Evolutionary conservation across 2,888 invertebrate genomes (phyloP), one percentile per base, ranked within the genome.

Genomic region (Carpatolechia fugitivella): DNA sequence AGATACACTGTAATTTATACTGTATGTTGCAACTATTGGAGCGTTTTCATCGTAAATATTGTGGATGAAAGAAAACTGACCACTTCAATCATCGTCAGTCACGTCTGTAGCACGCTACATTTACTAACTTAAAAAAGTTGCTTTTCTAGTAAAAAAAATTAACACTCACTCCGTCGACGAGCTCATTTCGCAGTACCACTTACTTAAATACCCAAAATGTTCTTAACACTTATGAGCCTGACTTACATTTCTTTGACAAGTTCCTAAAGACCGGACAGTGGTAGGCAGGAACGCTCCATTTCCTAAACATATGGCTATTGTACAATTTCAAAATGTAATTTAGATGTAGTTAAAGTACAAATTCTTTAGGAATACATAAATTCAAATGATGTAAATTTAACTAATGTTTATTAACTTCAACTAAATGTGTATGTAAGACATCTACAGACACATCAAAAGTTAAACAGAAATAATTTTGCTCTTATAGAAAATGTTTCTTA

Each of bases 1-100:
- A 88, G 86, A 89, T 90, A 90, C 88, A 88, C 89, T 86, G 87
- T 85, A 89, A 90, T 89, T 89, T 88, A 85, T 85, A 86, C 80
- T 85, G 87, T 82, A 81, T 77, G 76, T 75, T 80, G 78, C 77
- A 78, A 80, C 82, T 85, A 83, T 81, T 74, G 87, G 88, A 89
- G 88, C 86, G 81, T 80, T 83, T 80, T 72, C 77, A 66, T 67
- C 77, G 75, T 72, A 76, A 83, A 90, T 90, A 90, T 90, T 90
- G 90, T 90, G 90, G 90, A 90, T 90, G 88, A 89, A 90, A 89
- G 89, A 89, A 90, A 90, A 84, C 87, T 85, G 87, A 86, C 82
- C 76, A 80, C 79, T 80, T 81, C 72, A 78, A 74, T 72, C 66
- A 68, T 76, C 71, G 83, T 85, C 89, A 87, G 88, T 83, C 85